Base-by-base conservation (phyloP, 35 echinoderm and acorn worm species). In the Stichopus chloronotus region DNA sequence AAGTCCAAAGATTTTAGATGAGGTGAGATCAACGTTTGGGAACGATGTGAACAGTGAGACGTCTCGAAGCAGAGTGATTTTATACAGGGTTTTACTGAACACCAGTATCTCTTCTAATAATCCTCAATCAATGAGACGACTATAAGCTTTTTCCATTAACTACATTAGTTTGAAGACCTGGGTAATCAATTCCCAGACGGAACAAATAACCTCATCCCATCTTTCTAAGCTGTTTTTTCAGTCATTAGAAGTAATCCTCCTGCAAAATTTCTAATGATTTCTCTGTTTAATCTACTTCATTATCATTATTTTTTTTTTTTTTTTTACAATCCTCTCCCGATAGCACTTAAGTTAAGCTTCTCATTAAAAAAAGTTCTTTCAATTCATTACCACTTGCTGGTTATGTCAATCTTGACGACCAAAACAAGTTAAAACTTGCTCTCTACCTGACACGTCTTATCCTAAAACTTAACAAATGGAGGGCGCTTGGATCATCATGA, bases 11-110 rank as follows among this genome's bases (percentile, higher is more conserved):
- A n/a, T n/a, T n/a, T n/a, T n/a, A n/a, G n/a, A n/a, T n/a, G n/a
- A n/a, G n/a, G n/a, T n/a, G n/a, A n/a, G n/a, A n/a, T n/a, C n/a
- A n/a, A 11, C 59, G 59, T 63, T 63, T 16, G 20, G 78, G 52
- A 53, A 79, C 78, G 78, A 79, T 79, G 78, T 79, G 20, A 79
- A 79, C 78, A 12, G 78, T 79, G 78, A 22, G 78, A 79, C 9
- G 21, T 21, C 52, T 53, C 20, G 20, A 53, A 14, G 78, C 9
- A 79, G 78, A 79, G 52, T 79, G 20, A 79, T 53, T 21, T 53
- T 79, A 53, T 22, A 79, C 20, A 63, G 59, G 14, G 59, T 63
- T 63, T 63, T 63, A 63, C 59, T 10, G 59, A 8, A 63, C 8
- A 10, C 59, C 59, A 63, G 59, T 63, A 63, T 16, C 59, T 63